Percentiles rank a stretch among this genome's conserved stretches.
These are phyloP conservation scores for Agrochola macilenta DNA, from an alignment of 2,888 invertebrate species.

Conservation along the genomic window DNA sequence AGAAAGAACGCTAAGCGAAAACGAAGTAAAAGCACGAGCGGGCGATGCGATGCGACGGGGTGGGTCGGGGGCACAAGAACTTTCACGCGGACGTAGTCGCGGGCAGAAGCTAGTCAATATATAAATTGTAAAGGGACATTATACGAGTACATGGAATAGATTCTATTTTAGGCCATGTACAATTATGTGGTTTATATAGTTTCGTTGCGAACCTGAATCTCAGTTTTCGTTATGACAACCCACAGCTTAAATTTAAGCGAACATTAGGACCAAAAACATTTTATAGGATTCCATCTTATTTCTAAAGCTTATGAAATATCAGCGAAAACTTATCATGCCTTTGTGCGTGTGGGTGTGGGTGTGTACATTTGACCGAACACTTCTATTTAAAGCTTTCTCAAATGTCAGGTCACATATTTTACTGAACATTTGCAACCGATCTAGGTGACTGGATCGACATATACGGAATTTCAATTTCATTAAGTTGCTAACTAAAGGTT, in stretches of 20 bases:
- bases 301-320: not conserved
- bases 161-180: not conserved
- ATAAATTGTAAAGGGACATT: not conserved
- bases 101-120: not conserved
- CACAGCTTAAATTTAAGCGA: not conserved
- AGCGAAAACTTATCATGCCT: not conserved
- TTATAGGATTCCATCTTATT: not conserved
- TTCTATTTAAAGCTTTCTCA: constrained; percentile 20
- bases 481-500: constrained; percentile 50
- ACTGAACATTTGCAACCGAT: constrained; percentile 28
- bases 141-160: not conserved
- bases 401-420: constrained; percentile 15
- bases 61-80: too few relatives aligned
- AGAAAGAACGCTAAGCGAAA: too few relatives aligned
- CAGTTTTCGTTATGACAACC: not conserved
- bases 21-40: too few relatives aligned
- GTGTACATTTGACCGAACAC: constrained; percentile 1
- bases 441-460: constrained; percentile 35
- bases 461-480: constrained; percentile 49
- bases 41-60: too few relatives aligned
- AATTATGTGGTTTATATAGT: not conserved
- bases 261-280: not conserved
- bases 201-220: not conserved
- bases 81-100: too few relatives aligned
- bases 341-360: not conserved